Evolutionary conservation across 2,797 vertebrate species (phyloP).

Genomic region (Echiichthys vipera): DNA sequence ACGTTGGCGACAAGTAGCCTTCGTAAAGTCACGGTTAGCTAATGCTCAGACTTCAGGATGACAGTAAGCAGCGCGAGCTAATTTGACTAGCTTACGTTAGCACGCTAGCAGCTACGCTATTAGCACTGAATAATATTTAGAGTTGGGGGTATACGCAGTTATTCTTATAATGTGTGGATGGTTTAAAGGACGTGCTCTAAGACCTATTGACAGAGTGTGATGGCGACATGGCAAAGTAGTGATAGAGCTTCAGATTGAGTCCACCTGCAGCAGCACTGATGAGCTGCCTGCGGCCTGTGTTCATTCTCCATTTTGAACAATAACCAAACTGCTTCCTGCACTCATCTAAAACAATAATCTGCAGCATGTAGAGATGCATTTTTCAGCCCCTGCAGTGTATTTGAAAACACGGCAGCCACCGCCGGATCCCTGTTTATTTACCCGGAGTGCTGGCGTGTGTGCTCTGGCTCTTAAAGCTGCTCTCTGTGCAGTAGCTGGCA

Average conservation of each 20-base stretch:
- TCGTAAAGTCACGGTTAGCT: not conserved
- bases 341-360: not conserved
- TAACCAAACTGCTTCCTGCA: conserved; percentile 75
- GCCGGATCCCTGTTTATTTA: conserved; percentile 69
- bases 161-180: too few relatives aligned
- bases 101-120: conserved; percentile 56
- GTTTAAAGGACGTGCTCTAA: not conserved
- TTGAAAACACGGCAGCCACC: not conserved
- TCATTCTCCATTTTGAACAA: conserved; percentile 96
- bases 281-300: conserved; percentile 76
- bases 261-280: conserved; percentile 56
- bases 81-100: conserved; percentile 65
- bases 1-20: not conserved
- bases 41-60: not conserved
- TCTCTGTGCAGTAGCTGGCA: conserved; percentile 96
- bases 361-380: not conserved
- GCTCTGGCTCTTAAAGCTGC: conserved; percentile 97
- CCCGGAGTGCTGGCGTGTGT: conserved; percentile 97
- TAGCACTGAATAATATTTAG: not conserved
- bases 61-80: conserved; percentile 42
- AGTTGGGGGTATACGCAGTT: rapidly evolving
- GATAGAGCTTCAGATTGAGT: not conserved
- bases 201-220: not conserved
- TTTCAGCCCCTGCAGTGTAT: not conserved
- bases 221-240: not conserved